Evolutionary conservation across 1,140 invertebrate species (phyloP), one percentile per base, ranked within the genome.

Genomic region (Scaptomyza hsui): DNA sequence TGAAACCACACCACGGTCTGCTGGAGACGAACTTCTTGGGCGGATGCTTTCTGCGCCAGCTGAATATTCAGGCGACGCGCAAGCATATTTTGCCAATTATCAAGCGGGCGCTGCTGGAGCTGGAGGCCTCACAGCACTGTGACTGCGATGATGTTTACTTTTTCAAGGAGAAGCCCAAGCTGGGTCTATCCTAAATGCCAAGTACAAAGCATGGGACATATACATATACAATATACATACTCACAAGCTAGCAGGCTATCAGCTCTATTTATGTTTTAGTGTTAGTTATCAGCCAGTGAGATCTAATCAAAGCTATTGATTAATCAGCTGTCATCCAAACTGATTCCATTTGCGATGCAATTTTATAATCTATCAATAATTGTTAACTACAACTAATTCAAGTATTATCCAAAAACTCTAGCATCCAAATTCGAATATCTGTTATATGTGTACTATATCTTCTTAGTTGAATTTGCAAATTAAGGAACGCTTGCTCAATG

Each of bases 41-140:
- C 61, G 92, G 86, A 12, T 77, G 69, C 21, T 91, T 92, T 44
- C 93, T 94, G 53, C 73, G 85, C 16, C 93, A 94, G 68, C 78
- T 89, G 57, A 94, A 94, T 89, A 70, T 93, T 5, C 92, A 92
- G 72, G 91, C 92, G 18, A 93, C 94, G 16, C 91, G 94, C 24
- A 95, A 95, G 91, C 94, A 94, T 83, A 92, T 95, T 69, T 71
- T 94, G 57, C 94, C 94, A 24, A 91, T 94, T 57, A 81, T 94
- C 63, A 93, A 92, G 82, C 89, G 90, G 32, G 89, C 89, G 29
- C 75, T 92, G 57, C 74, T 72, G 10, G 68, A 86, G 0, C 71
- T 79, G 75, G 82, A 88, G 47, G 49, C 57, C 3, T 35, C 77
- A 0, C 70, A 70, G 9, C 37, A 13, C 1, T 76, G 75, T 16